Evolutionary conservation across 2,797 vertebrate species (phyloP).

Genomic region (Agapornis canus): DNA sequence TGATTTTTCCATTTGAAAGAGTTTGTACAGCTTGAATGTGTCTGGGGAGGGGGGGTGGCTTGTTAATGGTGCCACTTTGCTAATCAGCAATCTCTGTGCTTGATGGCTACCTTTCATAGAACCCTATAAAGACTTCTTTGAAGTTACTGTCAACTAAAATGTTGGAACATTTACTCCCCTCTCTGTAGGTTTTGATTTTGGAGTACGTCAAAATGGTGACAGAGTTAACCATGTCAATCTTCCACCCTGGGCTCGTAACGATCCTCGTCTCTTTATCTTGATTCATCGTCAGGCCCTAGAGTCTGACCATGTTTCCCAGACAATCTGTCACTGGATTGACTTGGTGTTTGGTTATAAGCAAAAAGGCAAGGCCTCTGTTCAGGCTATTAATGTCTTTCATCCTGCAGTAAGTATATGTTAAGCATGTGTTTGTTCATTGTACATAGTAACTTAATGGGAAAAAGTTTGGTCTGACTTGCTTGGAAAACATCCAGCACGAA

Average conservation of each 20-base stretch:
- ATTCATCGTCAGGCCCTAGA: constrained; percentile 97
- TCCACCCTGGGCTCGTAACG: constrained; percentile 95
- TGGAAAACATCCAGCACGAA: neutral
- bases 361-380: constrained; percentile 95
- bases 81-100: neutral
- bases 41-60: neutral
- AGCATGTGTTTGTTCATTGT: neutral
- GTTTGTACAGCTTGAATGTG: neutral
- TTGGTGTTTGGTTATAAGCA: constrained; percentile 98
- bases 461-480: neutral
- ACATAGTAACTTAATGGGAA: neutral
- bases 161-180: neutral
- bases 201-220: constrained; percentile 95
- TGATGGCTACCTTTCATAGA: neutral
- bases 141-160: neutral
- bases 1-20: neutral
- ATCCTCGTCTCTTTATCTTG: constrained; percentile 94
- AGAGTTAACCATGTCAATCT: constrained; percentile 96
- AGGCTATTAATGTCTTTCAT: constrained; percentile 98
- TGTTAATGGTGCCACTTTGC: neutral
- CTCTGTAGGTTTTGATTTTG: constrained; percentile 94
- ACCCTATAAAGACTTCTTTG: neutral
- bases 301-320: constrained; percentile 96
- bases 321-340: constrained; percentile 97
- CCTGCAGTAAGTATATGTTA: constrained; percentile 87